A percentile compares a stretch with the other conserved stretches of the same genome.
phyloP scores from a whole-genome alignment of 2,888 invertebrate genomes.

The Ditylenchus weischeri region DNA sequence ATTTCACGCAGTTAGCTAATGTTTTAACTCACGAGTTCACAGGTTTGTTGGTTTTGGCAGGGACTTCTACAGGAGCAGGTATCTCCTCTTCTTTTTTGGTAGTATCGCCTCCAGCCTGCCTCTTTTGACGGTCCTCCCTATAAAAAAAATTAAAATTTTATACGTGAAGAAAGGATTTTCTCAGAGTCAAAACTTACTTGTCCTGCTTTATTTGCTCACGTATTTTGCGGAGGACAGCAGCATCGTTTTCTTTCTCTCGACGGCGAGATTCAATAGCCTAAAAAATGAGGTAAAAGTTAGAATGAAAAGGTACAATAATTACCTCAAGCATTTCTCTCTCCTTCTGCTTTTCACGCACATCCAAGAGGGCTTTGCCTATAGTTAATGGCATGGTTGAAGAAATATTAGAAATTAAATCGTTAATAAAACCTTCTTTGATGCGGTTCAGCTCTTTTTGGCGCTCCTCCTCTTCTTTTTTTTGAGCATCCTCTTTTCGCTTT shows the following conservation, averaged over 20 bases:
- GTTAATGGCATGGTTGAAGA: too few species aligned
- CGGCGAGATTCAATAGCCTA: constrained; percentile 27
- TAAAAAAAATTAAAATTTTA: background rate
- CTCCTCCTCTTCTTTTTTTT: constrained; percentile 29
- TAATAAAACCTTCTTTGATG: constrained; percentile 21
- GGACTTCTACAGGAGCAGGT: constrained; percentile 6
- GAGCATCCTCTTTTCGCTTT: constrained; percentile 25
- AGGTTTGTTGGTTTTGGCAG: constrained; percentile 20
- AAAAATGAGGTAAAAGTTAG: too few species aligned
- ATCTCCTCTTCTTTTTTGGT: constrained; percentile 6
- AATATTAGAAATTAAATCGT: too few species aligned
- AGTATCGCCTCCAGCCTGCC: background rate
- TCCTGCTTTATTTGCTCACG: constrained; percentile 30
- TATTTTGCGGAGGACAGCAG: constrained; percentile 21
- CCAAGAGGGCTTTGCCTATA: constrained; percentile 24
- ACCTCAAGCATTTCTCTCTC: constrained; percentile 20
- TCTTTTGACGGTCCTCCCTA: constrained; percentile 27
- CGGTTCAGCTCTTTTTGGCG: constrained; percentile 29
- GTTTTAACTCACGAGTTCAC: constrained; percentile 18
- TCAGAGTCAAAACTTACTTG: constrained; percentile 16
- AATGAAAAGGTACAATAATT: too few species aligned
- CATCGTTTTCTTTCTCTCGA: constrained; percentile 26
- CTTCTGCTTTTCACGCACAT: constrained; percentile 27
- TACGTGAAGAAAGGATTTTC: background rate
- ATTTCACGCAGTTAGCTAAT: too few species aligned